Base-by-base conservation (phyloP, 1,140 invertebrate species). In the Ptiloglossa arizonensis region DNA sequence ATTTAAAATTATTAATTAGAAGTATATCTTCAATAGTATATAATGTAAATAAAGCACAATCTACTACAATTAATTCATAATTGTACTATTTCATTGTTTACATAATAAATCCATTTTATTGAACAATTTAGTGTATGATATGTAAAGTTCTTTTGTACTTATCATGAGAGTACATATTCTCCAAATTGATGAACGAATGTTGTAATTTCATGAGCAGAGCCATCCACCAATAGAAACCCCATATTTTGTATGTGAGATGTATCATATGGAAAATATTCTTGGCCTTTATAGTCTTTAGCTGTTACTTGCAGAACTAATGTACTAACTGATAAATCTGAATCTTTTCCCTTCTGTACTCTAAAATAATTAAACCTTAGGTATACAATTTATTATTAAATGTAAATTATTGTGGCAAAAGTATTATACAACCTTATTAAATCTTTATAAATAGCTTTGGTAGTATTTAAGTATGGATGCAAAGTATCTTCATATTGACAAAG, bases 401-500 rank as follows among this genome's bases (percentile, higher is more conserved):
- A 24, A 56, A 52, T 35, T 35, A 35, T 35, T 38, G 54, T 35
- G 32, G 22, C 38, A 44, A 54, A 44, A 32, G 17, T 48, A 67
- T 57, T n/a, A 56, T 56, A 83, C 78, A 87, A 95, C 94, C 93
- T 93, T 46, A 95, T 86, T 1, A 95, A 80, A 85, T 95, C 94
- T 85, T 95, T 95, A 80, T 96, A 96, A 5, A 95, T 64, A 27
- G 78, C 78, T 89, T 93, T 95, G 1, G 94, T 93, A 9, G 91
- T 79, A 22, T 94, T 88, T 15, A 95, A 83, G 82, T 96, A 96
- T 9, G 94, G 94, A 54, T 94, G 82, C 24, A 95, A 72, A 9
- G 82, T 87, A 79, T 95, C 94, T 82, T 95, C 95, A 84, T 93
- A 95, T 82, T 96, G 95, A 86, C 95, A 95, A 22, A 94, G 88